Conservation (phyloP, 2,797 vertebrate species). For the Austrolebias charrua region DNA sequence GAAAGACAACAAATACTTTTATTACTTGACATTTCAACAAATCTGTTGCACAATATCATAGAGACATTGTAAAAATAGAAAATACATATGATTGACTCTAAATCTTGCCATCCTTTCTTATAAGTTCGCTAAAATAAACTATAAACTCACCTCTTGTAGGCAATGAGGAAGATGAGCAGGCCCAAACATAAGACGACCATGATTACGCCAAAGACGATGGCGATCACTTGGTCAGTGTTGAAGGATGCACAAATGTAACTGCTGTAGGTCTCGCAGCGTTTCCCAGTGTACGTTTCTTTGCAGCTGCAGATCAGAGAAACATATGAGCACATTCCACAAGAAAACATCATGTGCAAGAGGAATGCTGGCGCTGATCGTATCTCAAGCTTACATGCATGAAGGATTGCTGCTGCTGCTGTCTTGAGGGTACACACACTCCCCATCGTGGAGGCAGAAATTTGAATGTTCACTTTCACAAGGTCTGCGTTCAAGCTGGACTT, state of each 20-base stretch:
- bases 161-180: slow-evolving; percentile 48
- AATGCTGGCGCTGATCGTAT: neutral
- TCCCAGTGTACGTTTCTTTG: slow-evolving; percentile 30
- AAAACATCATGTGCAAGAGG: slow-evolving; percentile 35
- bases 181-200: slow-evolving; percentile 52
- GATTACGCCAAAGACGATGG: slow-evolving; percentile 50
- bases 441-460: slow-evolving; percentile 65
- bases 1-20: slow-evolving; percentile 15
- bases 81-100: no score
- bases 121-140: neutral
- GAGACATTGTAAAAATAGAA: neutral
- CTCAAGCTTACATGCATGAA: slow-evolving; percentile 67
- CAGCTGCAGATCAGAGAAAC: slow-evolving; percentile 61
- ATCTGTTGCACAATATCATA: neutral
- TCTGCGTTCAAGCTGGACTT: slow-evolving; percentile 22
- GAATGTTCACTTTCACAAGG: slow-evolving; percentile 53
- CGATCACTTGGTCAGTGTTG: slow-evolving; percentile 56
- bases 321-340: slow-evolving; percentile 40
- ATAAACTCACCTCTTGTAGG: slow-evolving; percentile 57
- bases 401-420: slow-evolving; percentile 52
- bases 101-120: neutral
- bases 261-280: slow-evolving; percentile 54
- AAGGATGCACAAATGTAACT: rapidly evolving
- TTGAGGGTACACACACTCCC: slow-evolving; percentile 68
- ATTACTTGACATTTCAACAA: neutral